A percentile compares a stretch with the other conserved stretches of the same genome.
phyloP scores from a whole-genome alignment of 2,113 vertebrate species.

The Panurus biarmicus region DNA sequence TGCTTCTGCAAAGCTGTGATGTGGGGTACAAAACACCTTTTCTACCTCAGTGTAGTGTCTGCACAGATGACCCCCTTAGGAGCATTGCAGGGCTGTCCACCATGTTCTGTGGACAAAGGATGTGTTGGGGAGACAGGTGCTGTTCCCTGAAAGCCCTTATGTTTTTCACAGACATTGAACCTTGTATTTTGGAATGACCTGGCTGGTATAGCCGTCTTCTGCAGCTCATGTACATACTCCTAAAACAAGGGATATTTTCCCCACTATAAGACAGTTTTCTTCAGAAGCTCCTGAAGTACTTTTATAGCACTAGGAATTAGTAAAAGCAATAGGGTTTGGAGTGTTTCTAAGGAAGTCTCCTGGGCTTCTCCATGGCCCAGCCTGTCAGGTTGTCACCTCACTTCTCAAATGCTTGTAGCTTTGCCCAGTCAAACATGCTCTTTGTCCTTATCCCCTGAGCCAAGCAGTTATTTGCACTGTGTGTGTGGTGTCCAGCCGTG shows the following conservation, averaged over 20 bases:
- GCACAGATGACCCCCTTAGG: accelerated
- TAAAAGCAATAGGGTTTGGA: not conserved
- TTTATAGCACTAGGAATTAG: too few species aligned
- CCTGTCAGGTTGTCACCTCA: not conserved
- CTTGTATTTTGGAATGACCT: not conserved
- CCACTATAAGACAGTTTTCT: not conserved
- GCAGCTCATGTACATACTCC: accelerated
- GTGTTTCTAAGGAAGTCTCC: not conserved
- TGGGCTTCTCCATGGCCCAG: accelerated
- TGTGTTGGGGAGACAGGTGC: accelerated
- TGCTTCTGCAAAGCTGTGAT: not conserved
- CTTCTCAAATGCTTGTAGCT: accelerated
- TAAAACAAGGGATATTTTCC: too few species aligned
- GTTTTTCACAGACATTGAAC: accelerated
- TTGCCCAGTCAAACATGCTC: not conserved
- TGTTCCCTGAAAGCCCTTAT: not conserved
- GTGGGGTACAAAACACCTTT: accelerated
- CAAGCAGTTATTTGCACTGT: accelerated
- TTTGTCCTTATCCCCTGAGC: not conserved
- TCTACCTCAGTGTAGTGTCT: accelerated
- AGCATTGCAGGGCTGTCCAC: not conserved
- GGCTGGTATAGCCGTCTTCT: not conserved
- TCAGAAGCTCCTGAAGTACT: not conserved
- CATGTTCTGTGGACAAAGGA: accelerated
- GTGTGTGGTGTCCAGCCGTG: not conserved